Conservation (phyloP, 2,888 invertebrate species). For the Scaeva pyrastri region DNA sequence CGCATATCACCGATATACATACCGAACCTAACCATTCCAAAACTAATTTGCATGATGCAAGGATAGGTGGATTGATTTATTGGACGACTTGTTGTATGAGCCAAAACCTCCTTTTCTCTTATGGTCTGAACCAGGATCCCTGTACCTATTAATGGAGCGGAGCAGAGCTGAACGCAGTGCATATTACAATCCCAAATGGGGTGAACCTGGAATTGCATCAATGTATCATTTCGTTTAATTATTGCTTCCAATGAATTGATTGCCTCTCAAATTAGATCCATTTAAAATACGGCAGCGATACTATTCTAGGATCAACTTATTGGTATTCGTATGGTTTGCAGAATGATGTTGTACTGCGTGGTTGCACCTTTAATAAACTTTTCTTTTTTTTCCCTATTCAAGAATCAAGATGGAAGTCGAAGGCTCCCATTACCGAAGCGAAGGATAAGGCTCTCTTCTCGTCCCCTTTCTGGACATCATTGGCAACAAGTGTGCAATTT, state of each 20-base stretch:
- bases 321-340: background rate
- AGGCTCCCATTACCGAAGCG: constrained; percentile 23
- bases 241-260: constrained; percentile 75
- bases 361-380: constrained; percentile 65
- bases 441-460: background rate
- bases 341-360: background rate
- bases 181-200: constrained; percentile 3
- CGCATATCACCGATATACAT: constrained; percentile 23
- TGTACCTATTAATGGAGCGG: background rate
- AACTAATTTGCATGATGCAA: constrained; percentile 76
- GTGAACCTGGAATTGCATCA: constrained; percentile 67
- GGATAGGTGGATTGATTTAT: constrained; percentile 75
- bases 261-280: constrained; percentile 76
- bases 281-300: constrained; percentile 70
- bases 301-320: constrained; percentile 10
- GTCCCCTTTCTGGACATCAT: background rate
- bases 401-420: background rate
- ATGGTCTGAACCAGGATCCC: background rate
- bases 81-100: constrained; percentile 72
- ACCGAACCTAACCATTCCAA: constrained; percentile 50
- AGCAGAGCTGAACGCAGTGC: too few relatives aligned
- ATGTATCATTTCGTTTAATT: constrained; percentile 76
- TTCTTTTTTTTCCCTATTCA: background rate
- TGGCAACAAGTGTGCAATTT: constrained; percentile 73
- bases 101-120: constrained; percentile 27